phyloP scores from a whole-genome alignment of 2,113 vertebrate genomes.

The Chlorodrepanis virens region DNA sequence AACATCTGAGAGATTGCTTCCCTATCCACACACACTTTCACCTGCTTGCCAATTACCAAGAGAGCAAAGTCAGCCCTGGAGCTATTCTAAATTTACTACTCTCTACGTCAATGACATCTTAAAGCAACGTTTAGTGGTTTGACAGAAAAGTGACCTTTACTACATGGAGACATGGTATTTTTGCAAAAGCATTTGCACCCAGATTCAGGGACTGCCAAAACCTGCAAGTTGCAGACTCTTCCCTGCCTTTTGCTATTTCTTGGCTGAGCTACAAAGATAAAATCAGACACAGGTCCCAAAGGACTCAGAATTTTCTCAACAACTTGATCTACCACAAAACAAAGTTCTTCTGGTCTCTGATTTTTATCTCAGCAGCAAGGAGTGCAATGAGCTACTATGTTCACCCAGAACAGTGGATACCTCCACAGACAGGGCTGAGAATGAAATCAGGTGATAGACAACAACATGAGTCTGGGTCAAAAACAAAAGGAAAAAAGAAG shows the following conservation, averaged over 20 bases:
- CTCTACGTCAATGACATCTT: neutral
- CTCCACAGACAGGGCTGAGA: neutral
- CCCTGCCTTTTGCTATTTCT: neutral
- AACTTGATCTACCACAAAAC: neutral
- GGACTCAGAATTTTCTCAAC: neutral
- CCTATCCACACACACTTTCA: neutral
- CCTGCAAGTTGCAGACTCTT: neutral
- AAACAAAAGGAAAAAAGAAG: neutral
- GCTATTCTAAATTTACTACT: neutral
- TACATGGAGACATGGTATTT: neutral
- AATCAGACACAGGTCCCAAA: neutral
- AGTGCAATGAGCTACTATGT: neutral
- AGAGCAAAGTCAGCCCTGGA: neutral
- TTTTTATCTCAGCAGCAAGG: neutral
- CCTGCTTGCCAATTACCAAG: neutral
- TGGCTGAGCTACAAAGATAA: neutral
- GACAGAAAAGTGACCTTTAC: neutral
- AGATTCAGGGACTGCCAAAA: neutral
- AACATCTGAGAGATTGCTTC: neutral
- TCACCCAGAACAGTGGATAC: neutral
- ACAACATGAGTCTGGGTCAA: neutral
- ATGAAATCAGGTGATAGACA: neutral
- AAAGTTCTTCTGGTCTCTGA: neutral
- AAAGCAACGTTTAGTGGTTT: neutral
- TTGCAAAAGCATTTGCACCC: neutral